A percentile compares a stretch with the other conserved stretches of the same genome.
phyloP scores from a whole-genome alignment of 2,113 vertebrate genomes.

The Bubalus kerabau region DNA sequence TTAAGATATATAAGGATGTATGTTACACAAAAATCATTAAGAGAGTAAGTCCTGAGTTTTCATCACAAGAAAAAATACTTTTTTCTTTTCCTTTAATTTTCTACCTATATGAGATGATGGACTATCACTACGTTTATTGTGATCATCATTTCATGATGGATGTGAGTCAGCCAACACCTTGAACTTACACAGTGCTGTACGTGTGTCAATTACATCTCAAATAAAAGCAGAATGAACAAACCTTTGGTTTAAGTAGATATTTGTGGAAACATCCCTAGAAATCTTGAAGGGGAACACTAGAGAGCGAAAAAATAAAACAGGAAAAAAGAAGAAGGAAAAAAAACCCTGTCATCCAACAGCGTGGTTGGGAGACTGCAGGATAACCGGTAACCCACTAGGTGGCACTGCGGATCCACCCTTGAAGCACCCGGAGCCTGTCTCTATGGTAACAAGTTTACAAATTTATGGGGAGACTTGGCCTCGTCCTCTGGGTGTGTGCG shows the following conservation, averaged over 20 bases:
- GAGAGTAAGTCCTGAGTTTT: neutral
- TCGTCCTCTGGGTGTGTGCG: neutral
- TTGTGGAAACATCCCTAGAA: neutral
- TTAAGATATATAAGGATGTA: neutral
- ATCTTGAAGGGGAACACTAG: neutral
- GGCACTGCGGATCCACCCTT: conserved; percentile 44
- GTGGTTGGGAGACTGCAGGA: neutral
- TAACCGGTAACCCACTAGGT: neutral
- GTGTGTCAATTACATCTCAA: neutral
- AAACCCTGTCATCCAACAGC: neutral
- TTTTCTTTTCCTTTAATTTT: neutral
- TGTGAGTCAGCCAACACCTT: neutral
- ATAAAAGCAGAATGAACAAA: neutral
- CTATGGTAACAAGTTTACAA: conserved; percentile 49
- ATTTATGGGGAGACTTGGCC: conserved; percentile 26
- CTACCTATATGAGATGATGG: neutral
- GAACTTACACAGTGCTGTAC: neutral
- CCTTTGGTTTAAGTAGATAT: neutral
- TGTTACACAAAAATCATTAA: neutral
- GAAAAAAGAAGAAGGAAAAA: no score
- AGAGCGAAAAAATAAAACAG: neutral
- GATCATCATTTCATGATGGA: neutral
- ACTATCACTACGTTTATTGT: neutral
- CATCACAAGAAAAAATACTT: neutral
- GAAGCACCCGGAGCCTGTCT: neutral